Percentiles rank a stretch among this genome's conserved stretches.
These are phyloP conservation scores for Mystacornis crossleyi DNA, from an alignment of 2,113 vertebrate species.

Conservation along the genomic window DNA sequence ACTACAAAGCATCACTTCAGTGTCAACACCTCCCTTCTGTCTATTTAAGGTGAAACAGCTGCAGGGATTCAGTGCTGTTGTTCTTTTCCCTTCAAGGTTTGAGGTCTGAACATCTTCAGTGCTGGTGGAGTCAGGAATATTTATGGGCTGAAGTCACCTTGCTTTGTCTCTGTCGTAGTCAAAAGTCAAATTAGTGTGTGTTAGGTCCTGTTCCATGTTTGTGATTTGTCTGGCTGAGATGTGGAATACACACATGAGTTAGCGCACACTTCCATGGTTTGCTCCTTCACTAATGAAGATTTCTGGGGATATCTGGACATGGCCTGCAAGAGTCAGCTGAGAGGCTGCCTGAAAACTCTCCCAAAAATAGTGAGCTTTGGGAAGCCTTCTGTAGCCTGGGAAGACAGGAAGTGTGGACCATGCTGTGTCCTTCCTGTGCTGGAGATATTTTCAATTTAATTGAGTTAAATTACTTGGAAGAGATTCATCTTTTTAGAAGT, in stretches of 20 bases:
- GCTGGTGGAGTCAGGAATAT: not conserved
- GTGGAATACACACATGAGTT: accelerated
- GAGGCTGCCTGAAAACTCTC: not conserved
- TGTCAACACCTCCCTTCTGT: not conserved
- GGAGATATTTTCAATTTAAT: not conserved
- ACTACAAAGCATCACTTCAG: not conserved
- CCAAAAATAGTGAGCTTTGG: not conserved
- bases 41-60: not conserved
- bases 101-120: not conserved
- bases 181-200: not conserved
- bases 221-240: not conserved
- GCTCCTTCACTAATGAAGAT: not conserved
- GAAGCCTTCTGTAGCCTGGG: not conserved
- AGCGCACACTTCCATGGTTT: not conserved
- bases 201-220: accelerated
- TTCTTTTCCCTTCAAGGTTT: not conserved
- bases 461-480: not conserved
- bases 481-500: not conserved
- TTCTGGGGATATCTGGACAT: not conserved
- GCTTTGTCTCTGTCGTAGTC: accelerated
- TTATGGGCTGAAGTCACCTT: not conserved
- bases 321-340: not conserved
- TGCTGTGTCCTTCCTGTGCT: not conserved
- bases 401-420: not conserved
- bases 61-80: accelerated